A percentile compares a stretch with the other conserved stretches of the same genome.
These are phyloP conservation scores for Colaptes auratus DNA, from an alignment of 2,113 vertebrate genomes.

Conservation along the genomic window DNA sequence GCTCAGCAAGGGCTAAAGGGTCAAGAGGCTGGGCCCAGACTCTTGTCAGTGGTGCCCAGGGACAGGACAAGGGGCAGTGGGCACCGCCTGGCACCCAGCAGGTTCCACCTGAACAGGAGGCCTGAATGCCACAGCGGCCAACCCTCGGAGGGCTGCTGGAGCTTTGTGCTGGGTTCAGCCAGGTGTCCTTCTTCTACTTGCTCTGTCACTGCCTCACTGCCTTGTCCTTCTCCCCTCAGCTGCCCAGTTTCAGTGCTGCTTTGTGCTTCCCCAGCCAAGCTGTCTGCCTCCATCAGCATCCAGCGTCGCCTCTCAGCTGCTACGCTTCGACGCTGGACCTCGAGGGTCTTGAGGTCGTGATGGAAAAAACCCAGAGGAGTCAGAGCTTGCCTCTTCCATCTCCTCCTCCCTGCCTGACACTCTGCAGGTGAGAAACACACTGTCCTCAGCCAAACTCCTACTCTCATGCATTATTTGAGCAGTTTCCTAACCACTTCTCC, in stretches of 20 bases:
- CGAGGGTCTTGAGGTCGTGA: background rate
- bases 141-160: rapidly evolving
- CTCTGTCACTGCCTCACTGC: background rate
- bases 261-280: background rate
- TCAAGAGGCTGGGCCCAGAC: too few relatives aligned
- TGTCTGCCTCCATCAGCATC: background rate
- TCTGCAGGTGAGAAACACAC: background rate
- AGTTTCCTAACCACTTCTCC: background rate
- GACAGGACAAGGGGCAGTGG: too few relatives aligned
- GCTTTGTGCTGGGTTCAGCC: background rate
- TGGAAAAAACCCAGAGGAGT: background rate
- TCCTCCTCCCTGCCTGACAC: background rate
- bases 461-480: background rate
- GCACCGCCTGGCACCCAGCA: too few relatives aligned
- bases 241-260: rapidly evolving
- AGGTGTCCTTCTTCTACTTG: background rate
- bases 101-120: too few relatives aligned
- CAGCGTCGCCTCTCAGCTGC: rapidly evolving
- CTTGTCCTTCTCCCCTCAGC: background rate
- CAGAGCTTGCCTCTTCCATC: background rate
- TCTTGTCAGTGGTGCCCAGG: too few relatives aligned
- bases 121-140: rapidly evolving
- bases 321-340: background rate
- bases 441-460: background rate
- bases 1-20: too few relatives aligned